Evolutionary conservation across 2,113 vertebrate species (phyloP).

Genomic region (Scartelaos histophorus): DNA sequence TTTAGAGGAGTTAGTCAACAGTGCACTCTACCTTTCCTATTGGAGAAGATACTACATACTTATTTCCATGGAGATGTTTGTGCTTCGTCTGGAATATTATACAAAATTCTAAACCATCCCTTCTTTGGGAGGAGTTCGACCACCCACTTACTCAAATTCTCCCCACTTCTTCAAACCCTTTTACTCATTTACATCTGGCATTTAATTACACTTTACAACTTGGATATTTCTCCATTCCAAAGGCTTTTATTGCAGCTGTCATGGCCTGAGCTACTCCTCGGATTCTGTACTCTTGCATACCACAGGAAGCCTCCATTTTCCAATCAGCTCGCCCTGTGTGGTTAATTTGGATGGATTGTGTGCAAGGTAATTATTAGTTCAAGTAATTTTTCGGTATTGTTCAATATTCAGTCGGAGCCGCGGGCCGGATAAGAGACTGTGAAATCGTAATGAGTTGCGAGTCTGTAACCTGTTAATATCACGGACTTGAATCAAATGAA

Average conservation of each 20-base stretch:
- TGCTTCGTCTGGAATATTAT: no score
- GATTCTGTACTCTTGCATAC: not conserved
- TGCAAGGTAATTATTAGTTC: constrained; percentile 52
- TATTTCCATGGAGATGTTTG: no score
- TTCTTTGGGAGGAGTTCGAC: not conserved
- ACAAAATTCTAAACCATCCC: no score
- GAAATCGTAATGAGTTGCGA: constrained; percentile 23
- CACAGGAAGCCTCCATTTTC: constrained; percentile 43
- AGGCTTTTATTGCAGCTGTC: not conserved
- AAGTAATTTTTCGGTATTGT: constrained; percentile 43
- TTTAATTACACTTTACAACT: constrained; percentile 21
- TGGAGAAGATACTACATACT: no score
- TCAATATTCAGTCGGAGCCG: constrained; percentile 36
- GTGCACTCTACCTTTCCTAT: no score
- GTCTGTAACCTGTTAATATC: not conserved
- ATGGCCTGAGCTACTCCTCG: constrained; percentile 9
- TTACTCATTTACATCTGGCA: constrained; percentile 11
- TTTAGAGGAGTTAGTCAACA: no score
- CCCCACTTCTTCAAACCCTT: not conserved
- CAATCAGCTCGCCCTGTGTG: constrained; percentile 28
- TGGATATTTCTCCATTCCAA: constrained; percentile 2
- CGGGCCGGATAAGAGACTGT: constrained; percentile 20
- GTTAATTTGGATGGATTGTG: constrained; percentile 45
- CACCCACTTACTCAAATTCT: not conserved
- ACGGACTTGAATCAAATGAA: constrained; percentile 14